phyloP scores from a whole-genome alignment of 2,888 invertebrate species.

The Chloromyia formosa region DNA sequence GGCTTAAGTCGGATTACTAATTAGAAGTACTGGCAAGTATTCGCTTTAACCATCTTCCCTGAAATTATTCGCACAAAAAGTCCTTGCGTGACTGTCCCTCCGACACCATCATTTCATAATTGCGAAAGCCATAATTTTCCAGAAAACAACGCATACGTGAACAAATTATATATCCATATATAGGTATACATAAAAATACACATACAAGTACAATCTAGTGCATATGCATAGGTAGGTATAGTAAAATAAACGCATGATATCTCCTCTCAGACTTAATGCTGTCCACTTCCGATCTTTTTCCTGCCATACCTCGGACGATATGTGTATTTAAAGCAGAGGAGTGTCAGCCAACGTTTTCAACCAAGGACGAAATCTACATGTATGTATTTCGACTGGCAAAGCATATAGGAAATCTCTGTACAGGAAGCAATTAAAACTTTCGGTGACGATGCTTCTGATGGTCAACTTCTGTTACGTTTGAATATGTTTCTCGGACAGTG shows the following conservation, averaged over 20 bases:
- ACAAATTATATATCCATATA: background rate
- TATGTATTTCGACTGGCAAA: conserved; percentile 10
- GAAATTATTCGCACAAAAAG: background rate
- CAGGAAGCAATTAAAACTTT: conserved; percentile 45
- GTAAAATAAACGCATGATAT: background rate
- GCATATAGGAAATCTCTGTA: conserved; percentile 36
- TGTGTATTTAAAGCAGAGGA: conserved; percentile 19
- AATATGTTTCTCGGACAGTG: conserved; percentile 12
- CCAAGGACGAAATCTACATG: background rate
- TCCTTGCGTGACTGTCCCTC: background rate
- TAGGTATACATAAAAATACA: background rate
- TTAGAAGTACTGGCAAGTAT: conserved; percentile 1
- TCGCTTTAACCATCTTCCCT: background rate
- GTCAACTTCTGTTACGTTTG: conserved; percentile 32
- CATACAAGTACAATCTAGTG: too few relatives aligned
- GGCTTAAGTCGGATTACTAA: conserved; percentile 28
- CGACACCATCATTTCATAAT: conserved; percentile 6
- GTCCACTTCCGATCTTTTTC: conserved; percentile 28
- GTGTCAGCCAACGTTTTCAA: background rate
- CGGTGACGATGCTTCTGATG: conserved; percentile 36
- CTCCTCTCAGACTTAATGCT: conserved; percentile 29
- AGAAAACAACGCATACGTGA: background rate
- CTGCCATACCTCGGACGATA: background rate
- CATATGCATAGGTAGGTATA: background rate
- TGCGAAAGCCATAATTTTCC: conserved; percentile 20